These are phyloP conservation scores for Cyanocitta stelleri DNA, from an alignment of 2,113 vertebrate species.

Conservation along the genomic window DNA sequence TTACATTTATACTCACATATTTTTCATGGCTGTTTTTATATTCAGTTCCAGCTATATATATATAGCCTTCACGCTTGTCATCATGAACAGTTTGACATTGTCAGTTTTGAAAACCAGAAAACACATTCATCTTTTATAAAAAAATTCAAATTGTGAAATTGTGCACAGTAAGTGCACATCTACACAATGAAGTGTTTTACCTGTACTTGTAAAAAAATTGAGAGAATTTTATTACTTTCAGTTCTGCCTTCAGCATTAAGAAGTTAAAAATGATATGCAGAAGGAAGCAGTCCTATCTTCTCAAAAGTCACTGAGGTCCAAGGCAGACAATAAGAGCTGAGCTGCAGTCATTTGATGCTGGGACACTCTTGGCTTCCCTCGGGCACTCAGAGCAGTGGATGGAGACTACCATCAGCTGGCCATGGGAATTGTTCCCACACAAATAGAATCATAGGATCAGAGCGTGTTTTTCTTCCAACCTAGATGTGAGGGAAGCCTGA, in stretches of 20 bases:
- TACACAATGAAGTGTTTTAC: not conserved
- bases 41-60: not conserved
- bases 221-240: not conserved
- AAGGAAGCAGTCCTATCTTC: not conserved
- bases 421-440: not conserved
- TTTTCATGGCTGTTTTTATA: not conserved
- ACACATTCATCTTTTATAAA: not conserved
- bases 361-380: not conserved
- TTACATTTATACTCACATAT: not conserved
- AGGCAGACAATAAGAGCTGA: not conserved
- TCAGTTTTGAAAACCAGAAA: not conserved
- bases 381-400: accelerated
- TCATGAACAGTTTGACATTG: not conserved
- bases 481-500: not conserved
- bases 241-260: not conserved
- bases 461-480: not conserved
- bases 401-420: not conserved
- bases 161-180: not conserved
- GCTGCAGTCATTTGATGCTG: not conserved
- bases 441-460: not conserved
- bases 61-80: not conserved
- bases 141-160: not conserved
- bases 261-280: not conserved
- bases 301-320: not conserved
- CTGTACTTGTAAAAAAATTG: not conserved